Evolutionary conservation across 1,140 invertebrate species (phyloP).

Genomic region (Drosophila miranda): DNA sequence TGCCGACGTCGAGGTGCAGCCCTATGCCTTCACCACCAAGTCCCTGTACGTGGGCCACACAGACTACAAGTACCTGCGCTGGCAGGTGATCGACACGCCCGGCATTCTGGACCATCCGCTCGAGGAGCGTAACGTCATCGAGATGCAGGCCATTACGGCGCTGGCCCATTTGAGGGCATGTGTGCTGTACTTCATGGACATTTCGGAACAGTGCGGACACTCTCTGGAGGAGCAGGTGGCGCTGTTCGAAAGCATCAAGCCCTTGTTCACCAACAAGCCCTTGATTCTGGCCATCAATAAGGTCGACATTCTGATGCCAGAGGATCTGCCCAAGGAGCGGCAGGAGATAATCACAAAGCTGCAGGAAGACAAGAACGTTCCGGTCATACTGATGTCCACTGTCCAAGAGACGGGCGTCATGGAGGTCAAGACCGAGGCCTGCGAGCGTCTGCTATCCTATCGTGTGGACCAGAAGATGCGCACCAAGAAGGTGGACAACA

Average conservation of each 20-base stretch:
- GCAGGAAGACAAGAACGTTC: constrained; percentile 88
- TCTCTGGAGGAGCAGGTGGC: constrained; percentile 94
- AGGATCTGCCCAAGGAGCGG: constrained; percentile 90
- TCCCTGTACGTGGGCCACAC: constrained; percentile 99
- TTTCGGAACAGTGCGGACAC: constrained; percentile 98
- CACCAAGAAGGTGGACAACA: constrained; percentile 93
- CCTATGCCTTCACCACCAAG: constrained; percentile 99
- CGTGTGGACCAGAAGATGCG: constrained; percentile 97
- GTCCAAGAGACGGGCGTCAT: constrained; percentile 96
- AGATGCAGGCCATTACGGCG: constrained; percentile 99
- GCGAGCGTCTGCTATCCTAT: constrained; percentile 94
- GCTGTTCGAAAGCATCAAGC: constrained; percentile 97
- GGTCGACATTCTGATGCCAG: constrained; percentile 92
- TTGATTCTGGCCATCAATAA: constrained; percentile 97
- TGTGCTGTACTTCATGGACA: constrained; percentile 97
- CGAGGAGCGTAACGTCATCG: constrained; percentile 98
- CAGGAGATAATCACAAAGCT: constrained; percentile 86
- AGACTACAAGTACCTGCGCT: constrained; percentile 98
- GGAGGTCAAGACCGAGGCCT: constrained; percentile 96
- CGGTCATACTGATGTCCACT: constrained; percentile 96
- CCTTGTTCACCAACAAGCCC: constrained; percentile 98
- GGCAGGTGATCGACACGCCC: constrained; percentile 99
- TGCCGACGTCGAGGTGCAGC: constrained; percentile 99
- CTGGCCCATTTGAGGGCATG: constrained; percentile 97
- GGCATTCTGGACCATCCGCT: constrained; percentile 99